Conservation (phyloP, 2,888 invertebrate genomes). For the Apotomis turbidana region DNA sequence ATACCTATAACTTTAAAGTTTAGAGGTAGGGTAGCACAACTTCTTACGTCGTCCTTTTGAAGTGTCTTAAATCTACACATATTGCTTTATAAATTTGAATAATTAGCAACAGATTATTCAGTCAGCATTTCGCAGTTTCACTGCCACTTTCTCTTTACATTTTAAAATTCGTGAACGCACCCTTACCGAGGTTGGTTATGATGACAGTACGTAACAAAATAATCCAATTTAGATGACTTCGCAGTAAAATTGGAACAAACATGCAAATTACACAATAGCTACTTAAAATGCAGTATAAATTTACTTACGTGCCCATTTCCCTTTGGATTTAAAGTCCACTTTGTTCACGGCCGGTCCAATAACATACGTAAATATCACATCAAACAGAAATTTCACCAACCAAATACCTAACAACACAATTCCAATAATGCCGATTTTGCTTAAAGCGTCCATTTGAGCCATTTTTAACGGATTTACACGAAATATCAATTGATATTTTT, state of each 20-base stretch:
- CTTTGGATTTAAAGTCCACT: constrained; percentile 87
- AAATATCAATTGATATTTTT: constrained; percentile 39
- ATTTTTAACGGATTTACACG: constrained; percentile 50
- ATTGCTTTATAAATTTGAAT: too few species aligned
- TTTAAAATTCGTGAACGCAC: not conserved
- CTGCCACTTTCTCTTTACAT: constrained; percentile 35
- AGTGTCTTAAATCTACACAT: too few species aligned
- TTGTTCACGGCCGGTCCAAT: constrained; percentile 83
- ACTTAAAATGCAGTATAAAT: constrained; percentile 35
- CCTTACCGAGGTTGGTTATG: too few species aligned
- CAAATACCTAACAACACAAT: constrained; percentile 62
- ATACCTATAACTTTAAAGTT: too few species aligned
- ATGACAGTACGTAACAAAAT: too few species aligned
- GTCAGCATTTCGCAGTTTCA: constrained; percentile 25
- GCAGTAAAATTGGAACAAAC: not conserved
- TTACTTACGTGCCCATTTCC: constrained; percentile 92
- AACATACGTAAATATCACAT: constrained; percentile 67
- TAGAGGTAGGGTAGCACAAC: too few species aligned
- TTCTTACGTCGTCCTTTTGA: too few species aligned
- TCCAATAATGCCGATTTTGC: constrained; percentile 77
- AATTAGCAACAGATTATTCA: constrained; percentile 17
- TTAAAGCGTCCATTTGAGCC: constrained; percentile 62
- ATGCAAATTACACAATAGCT: constrained; percentile 17
- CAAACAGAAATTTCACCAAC: constrained; percentile 56
- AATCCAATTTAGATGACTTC: too few species aligned